Base-by-base conservation (phyloP, 2,797 vertebrate genomes). In the Valencia hispanica region DNA sequence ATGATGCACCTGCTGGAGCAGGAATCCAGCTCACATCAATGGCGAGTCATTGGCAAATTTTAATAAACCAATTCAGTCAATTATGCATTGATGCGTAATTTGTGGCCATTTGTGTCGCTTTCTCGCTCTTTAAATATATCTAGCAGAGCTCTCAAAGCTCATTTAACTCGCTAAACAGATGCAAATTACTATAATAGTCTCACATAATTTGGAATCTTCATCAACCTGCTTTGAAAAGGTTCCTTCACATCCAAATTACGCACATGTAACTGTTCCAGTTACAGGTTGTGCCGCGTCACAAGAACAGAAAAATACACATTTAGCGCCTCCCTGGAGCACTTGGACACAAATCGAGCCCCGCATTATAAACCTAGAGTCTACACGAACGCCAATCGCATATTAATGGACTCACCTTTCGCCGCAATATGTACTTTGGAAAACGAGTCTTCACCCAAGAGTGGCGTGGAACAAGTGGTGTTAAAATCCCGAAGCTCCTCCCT, bases 401-500 rank as follows among this genome's bases (percentile, higher is more conserved):
- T 57, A 74, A 74, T 36, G 45, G 34, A 94, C 93, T 93, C 89
- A 94, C 93, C 93, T 92, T 91, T 84, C 2, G 32, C 61, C 45
- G 41, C 22, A 84, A 78, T 79, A 70, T 84, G 78, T 90, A 82
- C 80, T 83, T 88, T 86, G 79, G 77, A 79, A 80, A 78, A 45
- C 71, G 75, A 59, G 78, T 89, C 87, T 82, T 92, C 81, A 84
- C 22, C 79, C 66, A 82, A 85, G 73, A 91, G 80, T 87, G 86
- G 86, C 69, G 79, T 79, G 77, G 72, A 92, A 88, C 83, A 76
- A 86, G 79, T 85, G 83, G 79, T 48, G 55, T 43, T 18, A 48
- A 84, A 86, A 87, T 84, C 79, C 71, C 78, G 84, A 90, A 91
- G 92, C 93, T 93, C 92, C 92, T 93, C 92, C 92, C 89, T 86